Percentiles rank a stretch among this genome's conserved stretches.
Conservation (phyloP, 1,140 invertebrate genomes). For the Bombus confusus region DNA sequence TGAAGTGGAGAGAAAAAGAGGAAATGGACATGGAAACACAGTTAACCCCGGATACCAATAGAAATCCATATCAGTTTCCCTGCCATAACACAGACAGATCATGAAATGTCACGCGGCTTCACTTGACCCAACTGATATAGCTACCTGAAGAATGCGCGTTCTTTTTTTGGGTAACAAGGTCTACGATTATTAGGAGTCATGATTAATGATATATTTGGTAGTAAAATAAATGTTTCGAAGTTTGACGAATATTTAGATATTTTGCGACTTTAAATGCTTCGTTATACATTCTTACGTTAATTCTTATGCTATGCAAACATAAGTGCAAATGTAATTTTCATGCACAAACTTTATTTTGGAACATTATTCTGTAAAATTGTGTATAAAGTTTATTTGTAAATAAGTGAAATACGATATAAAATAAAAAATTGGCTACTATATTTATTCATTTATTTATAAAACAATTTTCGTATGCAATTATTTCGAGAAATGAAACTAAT, state of each 20-base stretch:
- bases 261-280: rapidly evolving
- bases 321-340: not conserved
- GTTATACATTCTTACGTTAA: too few species aligned
- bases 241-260: rapidly evolving
- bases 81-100: too few species aligned
- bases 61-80: too few species aligned
- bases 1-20: not conserved
- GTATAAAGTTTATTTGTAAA: not conserved
- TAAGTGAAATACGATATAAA: too few species aligned
- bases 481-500: not conserved
- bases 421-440: too few species aligned
- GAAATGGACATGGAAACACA: not conserved
- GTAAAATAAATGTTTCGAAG: too few species aligned
- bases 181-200: not conserved
- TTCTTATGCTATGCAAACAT: too few species aligned
- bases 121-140: not conserved
- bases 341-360: not conserved
- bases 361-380: not conserved
- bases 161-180: rapidly evolving
- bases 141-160: too few species aligned
- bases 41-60: too few species aligned
- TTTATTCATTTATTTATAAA: too few species aligned
- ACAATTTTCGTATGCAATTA: not conserved
- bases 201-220: too few species aligned
- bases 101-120: not conserved